Evolutionary conservation across 2,113 vertebrate genomes (phyloP).

Genomic region (Mirounga angustirostris): DNA sequence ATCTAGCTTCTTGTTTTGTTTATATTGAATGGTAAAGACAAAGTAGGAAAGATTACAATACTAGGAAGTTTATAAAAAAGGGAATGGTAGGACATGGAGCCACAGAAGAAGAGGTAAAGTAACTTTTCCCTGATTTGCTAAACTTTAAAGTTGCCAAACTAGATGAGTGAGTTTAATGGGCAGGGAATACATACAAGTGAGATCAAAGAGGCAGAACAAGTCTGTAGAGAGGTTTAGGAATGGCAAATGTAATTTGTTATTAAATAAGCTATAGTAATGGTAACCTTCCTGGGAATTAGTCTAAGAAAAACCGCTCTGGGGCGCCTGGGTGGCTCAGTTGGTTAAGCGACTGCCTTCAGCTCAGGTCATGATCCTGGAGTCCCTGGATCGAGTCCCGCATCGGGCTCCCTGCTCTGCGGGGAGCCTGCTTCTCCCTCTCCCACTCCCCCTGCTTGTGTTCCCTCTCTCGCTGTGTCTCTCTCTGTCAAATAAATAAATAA

Average conservation of each 20-base stretch:
- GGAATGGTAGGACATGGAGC: constrained; percentile 11
- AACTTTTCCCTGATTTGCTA: constrained; percentile 62
- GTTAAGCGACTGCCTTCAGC: too few relatives aligned
- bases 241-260: constrained; percentile 59
- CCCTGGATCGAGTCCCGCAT: too few relatives aligned
- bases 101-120: not conserved
- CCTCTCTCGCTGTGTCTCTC: too few relatives aligned
- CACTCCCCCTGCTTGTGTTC: too few relatives aligned
- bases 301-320: constrained; percentile 16
- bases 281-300: constrained; percentile 30
- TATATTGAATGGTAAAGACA: constrained; percentile 39
- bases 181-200: constrained; percentile 38
- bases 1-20: constrained; percentile 60
- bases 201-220: constrained; percentile 70
- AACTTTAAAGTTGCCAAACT: constrained; percentile 71
- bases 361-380: too few relatives aligned
- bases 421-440: too few relatives aligned
- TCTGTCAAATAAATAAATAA: too few relatives aligned
- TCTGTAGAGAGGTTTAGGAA: constrained; percentile 52
- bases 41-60: constrained; percentile 42
- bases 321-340: too few relatives aligned
- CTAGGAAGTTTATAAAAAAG: constrained; percentile 34
- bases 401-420: too few relatives aligned
- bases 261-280: constrained; percentile 52
- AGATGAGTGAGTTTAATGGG: constrained; percentile 62